Percentiles rank a stretch among this genome's conserved stretches.
Evolutionary conservation across 2,797 vertebrate genomes (phyloP).

Genomic region (Yasuhikotakia modesta): DNA sequence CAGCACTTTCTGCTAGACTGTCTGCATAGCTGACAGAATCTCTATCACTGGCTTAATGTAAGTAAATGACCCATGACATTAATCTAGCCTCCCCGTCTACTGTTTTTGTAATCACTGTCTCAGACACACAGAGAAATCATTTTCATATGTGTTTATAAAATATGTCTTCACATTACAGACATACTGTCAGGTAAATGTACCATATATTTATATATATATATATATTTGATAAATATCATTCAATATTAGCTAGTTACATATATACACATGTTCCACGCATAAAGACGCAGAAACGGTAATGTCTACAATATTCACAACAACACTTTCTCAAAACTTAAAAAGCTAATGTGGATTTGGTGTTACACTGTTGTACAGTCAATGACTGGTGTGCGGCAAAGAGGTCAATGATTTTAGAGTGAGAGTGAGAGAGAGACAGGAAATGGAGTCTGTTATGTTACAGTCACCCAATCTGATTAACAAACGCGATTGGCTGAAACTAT

Average conservation of each 20-base stretch:
- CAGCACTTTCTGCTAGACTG: slow-evolving; percentile 60
- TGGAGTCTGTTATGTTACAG: slow-evolving; percentile 18
- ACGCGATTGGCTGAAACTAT: slow-evolving; percentile 10
- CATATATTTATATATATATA: slow-evolving; percentile 56
- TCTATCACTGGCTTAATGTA: slow-evolving; percentile 55
- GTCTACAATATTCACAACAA: slow-evolving; percentile 42
- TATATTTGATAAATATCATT: slow-evolving; percentile 62
- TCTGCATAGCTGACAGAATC: slow-evolving; percentile 50
- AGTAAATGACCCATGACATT: slow-evolving; percentile 47
- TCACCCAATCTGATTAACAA: slow-evolving; percentile 41
- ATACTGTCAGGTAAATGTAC: slow-evolving; percentile 68
- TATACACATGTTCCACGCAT: slow-evolving; percentile 52
- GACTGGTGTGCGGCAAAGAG: slow-evolving; percentile 12
- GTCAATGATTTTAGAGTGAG: slow-evolving; percentile 5
- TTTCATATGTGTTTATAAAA: slow-evolving; percentile 50
- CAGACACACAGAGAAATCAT: slow-evolving; percentile 50
- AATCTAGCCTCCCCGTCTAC: slow-evolving; percentile 39
- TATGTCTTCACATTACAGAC: slow-evolving; percentile 64
- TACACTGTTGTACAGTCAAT: slow-evolving; percentile 22
- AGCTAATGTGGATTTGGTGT: slow-evolving; percentile 34
- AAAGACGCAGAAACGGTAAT: slow-evolving; percentile 18
- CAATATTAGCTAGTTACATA: slow-evolving; percentile 59
- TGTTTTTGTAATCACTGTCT: slow-evolving; percentile 38
- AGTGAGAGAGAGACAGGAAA: slow-evolving; percentile 2
- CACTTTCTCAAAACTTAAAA: slow-evolving; percentile 21